Percentiles rank a stretch among this genome's conserved stretches.
Evolutionary conservation across 1,140 invertebrate genomes (phyloP).

Genomic region (Drosophila nigromelanica): DNA sequence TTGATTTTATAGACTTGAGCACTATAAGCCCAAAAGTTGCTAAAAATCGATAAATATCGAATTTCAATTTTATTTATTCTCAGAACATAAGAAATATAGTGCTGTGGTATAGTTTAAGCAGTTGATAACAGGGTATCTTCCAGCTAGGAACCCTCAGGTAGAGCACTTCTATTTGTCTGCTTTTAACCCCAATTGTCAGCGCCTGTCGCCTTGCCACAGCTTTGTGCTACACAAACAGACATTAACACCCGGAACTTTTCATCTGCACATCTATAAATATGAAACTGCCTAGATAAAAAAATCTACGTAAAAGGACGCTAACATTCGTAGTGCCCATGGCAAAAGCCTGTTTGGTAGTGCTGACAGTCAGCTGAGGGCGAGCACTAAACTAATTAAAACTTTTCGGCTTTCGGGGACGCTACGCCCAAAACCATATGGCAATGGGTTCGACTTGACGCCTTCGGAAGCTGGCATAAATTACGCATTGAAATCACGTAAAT

Average conservation of each 20-base stretch:
- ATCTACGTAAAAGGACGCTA: neutral
- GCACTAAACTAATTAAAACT: conserved; percentile 80
- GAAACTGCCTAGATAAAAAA: neutral
- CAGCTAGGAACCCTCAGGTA: no score
- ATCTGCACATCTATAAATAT: conserved; percentile 39
- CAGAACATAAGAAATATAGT: no score
- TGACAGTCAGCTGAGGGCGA: conserved; percentile 19
- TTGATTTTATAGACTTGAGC: no score
- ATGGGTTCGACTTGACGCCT: conserved; percentile 8
- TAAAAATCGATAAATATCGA: no score
- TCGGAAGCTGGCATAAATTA: conserved; percentile 63
- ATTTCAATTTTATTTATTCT: no score
- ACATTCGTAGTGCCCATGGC: conserved; percentile 21
- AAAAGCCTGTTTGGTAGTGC: conserved; percentile 6
- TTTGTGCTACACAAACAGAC: conserved; percentile 33
- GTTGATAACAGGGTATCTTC: no score
- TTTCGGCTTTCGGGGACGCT: conserved; percentile 22
- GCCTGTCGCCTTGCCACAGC: conserved; percentile 2
- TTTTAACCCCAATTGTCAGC: conserved; percentile 18
- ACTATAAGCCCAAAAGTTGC: no score
- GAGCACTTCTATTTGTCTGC: no score
- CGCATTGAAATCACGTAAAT: conserved; percentile 81
- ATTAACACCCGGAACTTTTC: conserved; percentile 61
- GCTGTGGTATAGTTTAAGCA: no score
- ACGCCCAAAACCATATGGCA: conserved; percentile 52